These are phyloP conservation scores for Cheilosia soror DNA, from an alignment of 2,888 invertebrate species.

Conservation along the genomic window DNA sequence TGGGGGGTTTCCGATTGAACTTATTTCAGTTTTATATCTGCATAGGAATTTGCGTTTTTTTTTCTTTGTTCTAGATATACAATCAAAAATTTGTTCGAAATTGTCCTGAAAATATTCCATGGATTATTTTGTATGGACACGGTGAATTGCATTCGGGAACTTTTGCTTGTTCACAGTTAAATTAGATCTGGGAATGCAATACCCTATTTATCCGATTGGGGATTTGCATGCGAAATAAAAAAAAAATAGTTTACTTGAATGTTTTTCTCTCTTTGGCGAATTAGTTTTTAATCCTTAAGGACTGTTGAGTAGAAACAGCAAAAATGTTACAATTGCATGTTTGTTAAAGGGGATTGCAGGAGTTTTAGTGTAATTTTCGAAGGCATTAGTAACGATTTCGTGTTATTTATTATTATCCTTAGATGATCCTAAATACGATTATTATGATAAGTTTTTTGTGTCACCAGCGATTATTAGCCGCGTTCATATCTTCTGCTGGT, in stretches of 20 bases:
- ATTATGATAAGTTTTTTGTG: too few relatives aligned
- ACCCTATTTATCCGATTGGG: conserved; percentile 13
- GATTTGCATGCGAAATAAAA: conserved; percentile 9
- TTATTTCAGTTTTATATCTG: neutral
- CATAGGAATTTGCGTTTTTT: neutral
- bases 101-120: conserved; percentile 5
- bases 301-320: neutral
- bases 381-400: too few relatives aligned
- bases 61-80: neutral
- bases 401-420: too few relatives aligned
- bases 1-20: conserved; percentile 12
- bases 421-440: too few relatives aligned
- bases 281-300: conserved; percentile 15
- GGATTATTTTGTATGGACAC: conserved; percentile 1
- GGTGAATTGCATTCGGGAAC: neutral
- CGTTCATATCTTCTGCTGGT: too few relatives aligned
- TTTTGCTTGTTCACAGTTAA: conserved; percentile 9
- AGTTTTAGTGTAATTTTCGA: neutral
- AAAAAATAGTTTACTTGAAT: neutral
- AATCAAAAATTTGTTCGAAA: conserved; percentile 3
- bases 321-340: neutral
- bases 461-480: too few relatives aligned
- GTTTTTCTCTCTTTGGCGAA: neutral
- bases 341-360: neutral
- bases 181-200: conserved; percentile 30